These are phyloP conservation scores for Apis laboriosa DNA, from an alignment of 1,140 invertebrate genomes.

Conservation along the genomic window DNA sequence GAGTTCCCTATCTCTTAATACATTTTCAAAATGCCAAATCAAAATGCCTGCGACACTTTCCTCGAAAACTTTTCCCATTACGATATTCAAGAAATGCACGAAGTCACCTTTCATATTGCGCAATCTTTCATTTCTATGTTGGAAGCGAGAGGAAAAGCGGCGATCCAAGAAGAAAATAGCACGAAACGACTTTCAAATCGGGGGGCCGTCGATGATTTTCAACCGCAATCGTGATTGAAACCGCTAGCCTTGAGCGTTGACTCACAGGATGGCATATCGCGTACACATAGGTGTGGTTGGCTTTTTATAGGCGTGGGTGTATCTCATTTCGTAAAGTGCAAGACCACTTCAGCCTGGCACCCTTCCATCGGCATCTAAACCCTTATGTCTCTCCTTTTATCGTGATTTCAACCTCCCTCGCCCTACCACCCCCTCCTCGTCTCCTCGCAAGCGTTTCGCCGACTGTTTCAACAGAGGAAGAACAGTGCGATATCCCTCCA, in stretches of 20 bases:
- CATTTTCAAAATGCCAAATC: no score
- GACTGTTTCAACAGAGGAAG: background rate
- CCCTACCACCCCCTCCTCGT: conserved; percentile 11
- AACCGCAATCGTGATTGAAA: conserved; percentile 8
- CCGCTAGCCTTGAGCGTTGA: background rate
- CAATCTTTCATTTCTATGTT: background rate
- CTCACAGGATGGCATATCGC: conserved; percentile 1
- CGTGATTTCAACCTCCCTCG: conserved; percentile 26
- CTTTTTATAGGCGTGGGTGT: conserved; percentile 57
- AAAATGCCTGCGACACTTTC: no score
- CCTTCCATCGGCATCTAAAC: conserved; percentile 9
- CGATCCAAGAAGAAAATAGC: background rate
- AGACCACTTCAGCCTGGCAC: conserved; percentile 44
- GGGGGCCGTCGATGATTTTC: background rate
- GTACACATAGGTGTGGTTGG: conserved; percentile 52
- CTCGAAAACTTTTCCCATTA: background rate
- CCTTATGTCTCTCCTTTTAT: conserved; percentile 13
- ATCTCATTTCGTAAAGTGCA: conserved; percentile 65
- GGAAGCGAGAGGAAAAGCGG: background rate
- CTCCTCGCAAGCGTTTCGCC: conserved; percentile 26
- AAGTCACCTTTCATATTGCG: background rate
- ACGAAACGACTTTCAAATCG: background rate
- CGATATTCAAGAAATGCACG: background rate
- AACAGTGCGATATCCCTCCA: background rate
- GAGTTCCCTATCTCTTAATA: no score